Base-by-base conservation (phyloP, 1,140 invertebrate species). In the Daktulosphaira vitifoliae region DNA sequence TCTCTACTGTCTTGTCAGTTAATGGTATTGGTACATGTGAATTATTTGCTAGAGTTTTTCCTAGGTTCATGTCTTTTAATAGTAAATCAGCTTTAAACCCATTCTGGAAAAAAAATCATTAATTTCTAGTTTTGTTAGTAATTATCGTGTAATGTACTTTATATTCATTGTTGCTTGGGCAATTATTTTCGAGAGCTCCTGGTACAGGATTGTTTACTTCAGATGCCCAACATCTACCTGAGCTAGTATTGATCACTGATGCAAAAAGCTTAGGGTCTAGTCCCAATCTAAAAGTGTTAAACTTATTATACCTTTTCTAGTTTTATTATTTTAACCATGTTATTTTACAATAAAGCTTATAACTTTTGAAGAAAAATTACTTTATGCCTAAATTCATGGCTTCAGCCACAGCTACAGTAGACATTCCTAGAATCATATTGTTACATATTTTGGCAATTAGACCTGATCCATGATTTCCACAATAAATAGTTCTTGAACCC, bases 381-480 rank as follows among this genome's bases (percentile, higher is more conserved):
- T 82, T 89, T 42, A 89, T 85, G 33, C 91, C 94, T 68, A 97
- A 79, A 76, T 92, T 94, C 81, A 96, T 90, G 38, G 90, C 84
- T 77, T 97, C 94, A 1, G 90, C 81, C 0, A 86, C 84, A 0
- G 90, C 93, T 74, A 96, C 89, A 87, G 97, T 97, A 18, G 82
- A 82, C 70, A 93, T 90, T 23, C 83, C 92, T 68, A 96, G 78
- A 18, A 96, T 81, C 90, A 99, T 93, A 74, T 99, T 99, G 74
- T 99, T 99, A 74, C 92, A 95, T 15, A 99, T 82, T 79, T 99
- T 99, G 2, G 94, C 94, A 0, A 90, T 90, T 77, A 96, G 90
- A 6, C 96, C 97, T 71, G 85, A 84, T 2, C 96, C 96, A 11
- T 88, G 80, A 11, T 82, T 77, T 3, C 96, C 96, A 72, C 96